A percentile compares a stretch with the other conserved stretches of the same genome.
Conservation (phyloP, 1,140 invertebrate genomes). For the Trypoxylus dichotomus region DNA sequence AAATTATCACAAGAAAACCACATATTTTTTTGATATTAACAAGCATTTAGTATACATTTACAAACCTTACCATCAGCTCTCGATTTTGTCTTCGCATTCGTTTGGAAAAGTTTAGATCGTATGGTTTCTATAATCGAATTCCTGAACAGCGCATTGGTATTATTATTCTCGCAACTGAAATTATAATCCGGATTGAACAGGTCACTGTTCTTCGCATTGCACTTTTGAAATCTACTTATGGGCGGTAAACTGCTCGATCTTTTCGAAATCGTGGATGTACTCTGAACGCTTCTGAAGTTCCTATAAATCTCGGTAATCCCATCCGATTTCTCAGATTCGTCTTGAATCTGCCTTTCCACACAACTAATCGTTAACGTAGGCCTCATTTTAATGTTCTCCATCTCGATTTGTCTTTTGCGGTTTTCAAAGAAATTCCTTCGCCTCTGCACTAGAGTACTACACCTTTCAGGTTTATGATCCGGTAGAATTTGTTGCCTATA, state of each 20-base stretch:
- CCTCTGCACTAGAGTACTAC: neutral
- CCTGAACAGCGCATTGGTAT: neutral
- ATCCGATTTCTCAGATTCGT: neutral
- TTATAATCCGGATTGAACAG: constrained; percentile 29
- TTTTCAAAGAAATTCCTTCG: neutral
- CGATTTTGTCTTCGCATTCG: neutral
- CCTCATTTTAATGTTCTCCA: neutral
- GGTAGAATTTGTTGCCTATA: neutral
- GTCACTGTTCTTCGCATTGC: neutral
- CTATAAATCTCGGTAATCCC: constrained; percentile 18
- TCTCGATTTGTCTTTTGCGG: neutral
- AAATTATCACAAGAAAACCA: too few species aligned
- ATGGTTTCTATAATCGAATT: constrained; percentile 23
- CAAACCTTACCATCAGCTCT: neutral
- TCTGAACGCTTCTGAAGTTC: constrained; percentile 13
- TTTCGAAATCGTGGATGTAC: constrained; percentile 19
- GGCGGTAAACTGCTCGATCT: constrained; percentile 19
- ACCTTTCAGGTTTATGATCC: neutral
- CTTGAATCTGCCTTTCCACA: neutral
- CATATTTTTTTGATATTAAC: too few species aligned
- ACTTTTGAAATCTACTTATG: neutral
- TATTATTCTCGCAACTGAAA: neutral
- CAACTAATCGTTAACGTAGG: neutral
- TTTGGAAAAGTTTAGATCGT: constrained; percentile 16
- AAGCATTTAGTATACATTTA: neutral